Base-by-base conservation (phyloP, 2,797 vertebrate genomes). In the Poecilia velifera region DNA sequence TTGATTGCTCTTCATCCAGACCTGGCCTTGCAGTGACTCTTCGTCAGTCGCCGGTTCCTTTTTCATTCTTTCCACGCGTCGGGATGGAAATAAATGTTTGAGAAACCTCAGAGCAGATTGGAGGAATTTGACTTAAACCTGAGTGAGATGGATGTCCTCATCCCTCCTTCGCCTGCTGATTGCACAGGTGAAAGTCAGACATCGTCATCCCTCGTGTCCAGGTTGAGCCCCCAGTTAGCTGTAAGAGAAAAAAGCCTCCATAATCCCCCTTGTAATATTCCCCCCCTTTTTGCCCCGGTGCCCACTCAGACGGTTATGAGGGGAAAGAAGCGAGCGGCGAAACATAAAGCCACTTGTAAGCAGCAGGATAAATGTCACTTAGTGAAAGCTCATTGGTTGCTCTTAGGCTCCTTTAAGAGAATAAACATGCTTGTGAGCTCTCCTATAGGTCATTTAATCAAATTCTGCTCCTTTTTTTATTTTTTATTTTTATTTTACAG, bases 41-140 rank as follows among this genome's bases (percentile, higher is more conserved):
- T 55, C 64, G 76, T 82, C 84, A 20, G 87, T 76, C 39, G 5
- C 16, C 46, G 89, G 89, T 93, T 88, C 84, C 88, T 85, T 91
- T 94, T 91, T 71, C 75, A 36, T 83, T 83, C 89, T 87, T 88
- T 89, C 79, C 84, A 82, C 91, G 91, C 86, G 78, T 84, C 66
- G 73, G 75, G 78, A 94, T 94, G 86, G 87, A 80, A 80, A 93
- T 82, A 86, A 81, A 89, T 87, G 86, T 93, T 95, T 93, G 92
- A 95, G 72, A 95, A 93, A 95, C 87, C 92, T 90, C 88, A 86
- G 87, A 59, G 76, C 85, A 75, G 93, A 93, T 85, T 91, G 96
- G 94, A 94, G 95, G 92, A 91, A 91, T 93, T 89, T 94, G 95
- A 96, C 95, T 96, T 95, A 96, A 95, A 90, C 91, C 91, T 84